Percentiles rank a stretch among this genome's conserved stretches.
phyloP scores from a whole-genome alignment of 2,888 invertebrate species.

The Dicranocentrus wangi region DNA sequence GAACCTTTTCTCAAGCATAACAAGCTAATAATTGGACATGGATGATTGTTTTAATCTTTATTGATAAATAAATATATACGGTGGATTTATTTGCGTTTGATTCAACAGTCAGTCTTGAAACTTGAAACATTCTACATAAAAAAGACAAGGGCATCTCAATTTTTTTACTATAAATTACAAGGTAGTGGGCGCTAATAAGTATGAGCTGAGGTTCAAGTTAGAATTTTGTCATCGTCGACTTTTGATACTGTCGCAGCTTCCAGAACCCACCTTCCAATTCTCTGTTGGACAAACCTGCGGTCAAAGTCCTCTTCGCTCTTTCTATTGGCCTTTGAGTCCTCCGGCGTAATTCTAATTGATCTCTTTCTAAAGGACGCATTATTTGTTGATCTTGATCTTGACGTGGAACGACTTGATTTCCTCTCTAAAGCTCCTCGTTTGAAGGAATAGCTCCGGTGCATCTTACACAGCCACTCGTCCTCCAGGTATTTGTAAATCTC shows the following conservation, averaged over 20 bases:
- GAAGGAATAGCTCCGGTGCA: constrained; percentile 55
- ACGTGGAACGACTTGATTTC: constrained; percentile 64
- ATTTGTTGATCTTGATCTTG: constrained; percentile 61
- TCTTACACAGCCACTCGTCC: constrained; percentile 77
- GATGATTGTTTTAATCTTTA: background rate
- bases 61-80: background rate
- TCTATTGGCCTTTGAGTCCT: constrained; percentile 23
- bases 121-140: background rate
- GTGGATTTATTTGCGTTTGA: background rate
- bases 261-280: constrained; percentile 63
- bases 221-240: constrained; percentile 1
- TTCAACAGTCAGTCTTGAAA: constrained; percentile 5
- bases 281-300: constrained; percentile 55
- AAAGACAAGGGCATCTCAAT: background rate
- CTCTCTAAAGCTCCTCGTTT: constrained; percentile 59
- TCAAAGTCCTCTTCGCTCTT: constrained; percentile 59
- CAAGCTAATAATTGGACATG: background rate
- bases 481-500: constrained; percentile 80
- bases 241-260: constrained; percentile 34
- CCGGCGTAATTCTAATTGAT: constrained; percentile 50
- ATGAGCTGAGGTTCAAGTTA: background rate
- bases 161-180: no score
- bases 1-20: background rate
- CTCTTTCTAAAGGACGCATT: constrained; percentile 59
- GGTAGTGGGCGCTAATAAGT: no score